These are phyloP conservation scores for Steinernema carpocapsae DNA, from an alignment of 2,888 invertebrate species.

Conservation along the genomic window DNA sequence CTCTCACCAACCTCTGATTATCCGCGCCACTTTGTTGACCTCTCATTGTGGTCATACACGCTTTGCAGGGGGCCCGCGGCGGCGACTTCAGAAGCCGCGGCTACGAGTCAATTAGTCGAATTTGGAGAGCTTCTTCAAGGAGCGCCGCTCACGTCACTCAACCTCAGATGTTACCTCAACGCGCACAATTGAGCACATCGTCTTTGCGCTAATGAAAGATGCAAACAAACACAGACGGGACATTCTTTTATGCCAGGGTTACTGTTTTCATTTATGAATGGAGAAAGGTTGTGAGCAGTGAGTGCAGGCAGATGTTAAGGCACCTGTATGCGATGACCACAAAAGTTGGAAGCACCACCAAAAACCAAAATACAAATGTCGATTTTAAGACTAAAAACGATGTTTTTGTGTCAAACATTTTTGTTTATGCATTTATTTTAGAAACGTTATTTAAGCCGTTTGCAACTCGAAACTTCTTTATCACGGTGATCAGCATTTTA, in stretches of 20 bases:
- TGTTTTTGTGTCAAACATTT: too few species aligned
- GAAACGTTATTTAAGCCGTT: too few species aligned
- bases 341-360: too few species aligned
- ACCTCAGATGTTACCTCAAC: slow-evolving; percentile 33
- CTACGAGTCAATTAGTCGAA: slow-evolving; percentile 6
- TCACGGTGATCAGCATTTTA: too few species aligned
- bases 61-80: slow-evolving; percentile 7
- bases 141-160: slow-evolving; percentile 23
- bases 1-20: slow-evolving; percentile 29
- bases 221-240: slow-evolving; percentile 8
- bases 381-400: too few species aligned
- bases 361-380: too few species aligned
- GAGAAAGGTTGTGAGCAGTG: too few species aligned
- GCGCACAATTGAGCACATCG: slow-evolving; percentile 6
- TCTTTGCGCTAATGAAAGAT: slow-evolving; percentile 12
- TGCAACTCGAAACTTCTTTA: too few species aligned
- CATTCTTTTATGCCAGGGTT: slow-evolving; percentile 18
- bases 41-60: not conserved
- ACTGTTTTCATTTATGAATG: too few species aligned
- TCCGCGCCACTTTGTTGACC: slow-evolving; percentile 32
- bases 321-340: too few species aligned
- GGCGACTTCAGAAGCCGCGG: slow-evolving; percentile 30
- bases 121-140: not conserved
- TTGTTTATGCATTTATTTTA: too few species aligned
- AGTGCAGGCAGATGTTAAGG: too few species aligned